These are phyloP conservation scores for Trypoxylus dichotomus DNA, from an alignment of 1,140 invertebrate species.

Conservation along the genomic window DNA sequence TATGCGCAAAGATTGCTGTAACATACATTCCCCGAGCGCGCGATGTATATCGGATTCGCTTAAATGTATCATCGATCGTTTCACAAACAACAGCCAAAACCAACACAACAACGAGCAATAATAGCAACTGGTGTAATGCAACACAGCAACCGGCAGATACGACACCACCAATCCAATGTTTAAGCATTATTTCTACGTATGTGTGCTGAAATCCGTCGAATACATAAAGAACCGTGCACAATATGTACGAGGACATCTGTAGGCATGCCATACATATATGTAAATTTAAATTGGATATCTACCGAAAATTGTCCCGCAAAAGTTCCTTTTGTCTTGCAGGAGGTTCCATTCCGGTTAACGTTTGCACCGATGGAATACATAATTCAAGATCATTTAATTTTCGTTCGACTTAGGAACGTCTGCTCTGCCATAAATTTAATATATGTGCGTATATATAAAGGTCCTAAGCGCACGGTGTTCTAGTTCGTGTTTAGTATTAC, in stretches of 20 bases:
- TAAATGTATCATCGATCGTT: slow-evolving; percentile 7
- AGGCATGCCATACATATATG: neutral
- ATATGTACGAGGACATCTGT: neutral
- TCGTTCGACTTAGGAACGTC: neutral
- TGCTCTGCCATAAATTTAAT: neutral
- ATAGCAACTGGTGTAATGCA: slow-evolving; percentile 1
- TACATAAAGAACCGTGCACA: neutral
- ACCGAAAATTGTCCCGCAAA: neutral
- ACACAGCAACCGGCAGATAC: neutral
- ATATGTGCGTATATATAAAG: too few species aligned
- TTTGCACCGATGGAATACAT: neutral
- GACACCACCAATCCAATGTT: neutral
- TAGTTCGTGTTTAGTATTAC: neutral
- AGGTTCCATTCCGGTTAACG: slow-evolving; percentile 5
- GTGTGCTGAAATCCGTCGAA: neutral
- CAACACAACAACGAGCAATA: slow-evolving; percentile 1
- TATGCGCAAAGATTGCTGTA: neutral
- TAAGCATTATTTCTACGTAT: neutral
- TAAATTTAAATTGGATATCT: slow-evolving; percentile 5
- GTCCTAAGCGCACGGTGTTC: neutral
- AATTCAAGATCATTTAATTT: slow-evolving; percentile 2
- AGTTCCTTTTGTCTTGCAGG: neutral
- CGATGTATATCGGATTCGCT: neutral
- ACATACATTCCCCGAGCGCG: neutral
- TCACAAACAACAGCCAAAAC: neutral